Evolutionary conservation across 2,888 invertebrate species (phyloP).

Genomic region (Eledona agricola): DNA sequence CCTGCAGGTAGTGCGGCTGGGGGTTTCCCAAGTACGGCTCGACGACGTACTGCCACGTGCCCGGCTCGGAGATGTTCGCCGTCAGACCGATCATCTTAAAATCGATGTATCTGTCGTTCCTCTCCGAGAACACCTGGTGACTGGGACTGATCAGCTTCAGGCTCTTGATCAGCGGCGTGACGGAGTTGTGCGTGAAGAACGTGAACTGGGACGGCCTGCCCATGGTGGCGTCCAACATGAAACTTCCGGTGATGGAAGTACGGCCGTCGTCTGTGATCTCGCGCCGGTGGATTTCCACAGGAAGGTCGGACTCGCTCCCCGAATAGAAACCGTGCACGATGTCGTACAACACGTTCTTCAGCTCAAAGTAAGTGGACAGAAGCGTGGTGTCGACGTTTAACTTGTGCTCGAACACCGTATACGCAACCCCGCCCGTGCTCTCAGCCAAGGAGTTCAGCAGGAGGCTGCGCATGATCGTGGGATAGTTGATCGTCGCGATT

Average conservation of each 20-base stretch:
- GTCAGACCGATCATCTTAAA: constrained; percentile 65
- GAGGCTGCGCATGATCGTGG: constrained; percentile 60
- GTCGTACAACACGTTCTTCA: constrained; percentile 64
- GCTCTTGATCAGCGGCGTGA: constrained; percentile 64
- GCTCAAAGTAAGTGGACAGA: constrained; percentile 66
- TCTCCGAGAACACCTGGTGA: constrained; percentile 61
- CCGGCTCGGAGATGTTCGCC: constrained; percentile 66
- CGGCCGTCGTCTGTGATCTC: constrained; percentile 65
- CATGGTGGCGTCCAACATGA: constrained; percentile 65
- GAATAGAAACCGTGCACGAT: constrained; percentile 64
- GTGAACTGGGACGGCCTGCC: constrained; percentile 65
- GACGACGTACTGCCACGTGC: constrained; percentile 69
- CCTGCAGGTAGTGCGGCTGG: constrained; percentile 70
- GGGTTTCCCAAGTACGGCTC: constrained; percentile 68
- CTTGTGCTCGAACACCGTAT: constrained; percentile 65
- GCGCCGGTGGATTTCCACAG: constrained; percentile 66
- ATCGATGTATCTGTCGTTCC: constrained; percentile 64
- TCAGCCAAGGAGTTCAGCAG: constrained; percentile 64
- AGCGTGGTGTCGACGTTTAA: constrained; percentile 65
- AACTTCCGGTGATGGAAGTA: constrained; percentile 65
- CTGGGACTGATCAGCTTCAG: constrained; percentile 65
- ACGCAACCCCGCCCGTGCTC: constrained; percentile 62
- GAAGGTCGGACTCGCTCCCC: constrained; percentile 61
- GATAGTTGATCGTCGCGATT: constrained; percentile 67
- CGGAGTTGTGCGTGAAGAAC: constrained; percentile 65